phyloP scores from a whole-genome alignment of 2,888 invertebrate species.

The Serrognathus titanus region DNA sequence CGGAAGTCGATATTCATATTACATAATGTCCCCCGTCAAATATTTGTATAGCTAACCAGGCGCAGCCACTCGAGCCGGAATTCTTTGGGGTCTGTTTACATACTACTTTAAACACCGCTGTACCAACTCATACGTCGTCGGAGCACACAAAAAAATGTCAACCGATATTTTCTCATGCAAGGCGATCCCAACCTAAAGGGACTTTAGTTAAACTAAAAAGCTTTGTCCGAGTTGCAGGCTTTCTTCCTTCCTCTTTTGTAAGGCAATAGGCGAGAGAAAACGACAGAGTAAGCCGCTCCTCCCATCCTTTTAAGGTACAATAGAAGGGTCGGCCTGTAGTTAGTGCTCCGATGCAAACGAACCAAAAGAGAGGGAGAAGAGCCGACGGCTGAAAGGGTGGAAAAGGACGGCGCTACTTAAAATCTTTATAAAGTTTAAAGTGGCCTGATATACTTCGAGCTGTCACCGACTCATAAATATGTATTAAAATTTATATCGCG shows the following conservation, averaged over 20 bases:
- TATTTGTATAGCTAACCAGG: conserved; percentile 16
- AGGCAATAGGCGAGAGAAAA: conserved; percentile 13
- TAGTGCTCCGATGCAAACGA: conserved; percentile 20
- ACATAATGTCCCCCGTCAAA: conserved; percentile 23
- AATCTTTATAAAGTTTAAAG: conserved; percentile 31
- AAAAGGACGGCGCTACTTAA: conserved; percentile 30
- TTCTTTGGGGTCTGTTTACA: conserved; percentile 33
- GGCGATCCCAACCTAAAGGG: conserved; percentile 28
- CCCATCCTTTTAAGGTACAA: conserved; percentile 39
- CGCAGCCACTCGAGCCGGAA: conserved; percentile 24
- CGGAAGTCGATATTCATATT: conserved; percentile 32
- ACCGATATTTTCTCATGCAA: conserved; percentile 33
- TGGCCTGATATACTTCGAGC: conserved; percentile 34
- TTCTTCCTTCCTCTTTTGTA: conserved; percentile 17
- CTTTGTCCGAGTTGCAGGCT: conserved; percentile 24
- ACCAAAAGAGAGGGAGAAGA: conserved; percentile 22
- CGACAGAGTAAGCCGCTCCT: conserved; percentile 28
- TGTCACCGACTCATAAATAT: conserved; percentile 46
- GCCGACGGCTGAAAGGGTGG: conserved; percentile 11
- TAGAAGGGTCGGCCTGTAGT: conserved; percentile 35
- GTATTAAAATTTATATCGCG: conserved; percentile 45
- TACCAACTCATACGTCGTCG: conserved; percentile 19
- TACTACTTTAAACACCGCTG: conserved; percentile 29
- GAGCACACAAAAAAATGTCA: conserved; percentile 28
- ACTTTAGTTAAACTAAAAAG: conserved; percentile 31